These are phyloP conservation scores for Tinea trinotella DNA, from an alignment of 2,888 invertebrate genomes.

Conservation along the genomic window DNA sequence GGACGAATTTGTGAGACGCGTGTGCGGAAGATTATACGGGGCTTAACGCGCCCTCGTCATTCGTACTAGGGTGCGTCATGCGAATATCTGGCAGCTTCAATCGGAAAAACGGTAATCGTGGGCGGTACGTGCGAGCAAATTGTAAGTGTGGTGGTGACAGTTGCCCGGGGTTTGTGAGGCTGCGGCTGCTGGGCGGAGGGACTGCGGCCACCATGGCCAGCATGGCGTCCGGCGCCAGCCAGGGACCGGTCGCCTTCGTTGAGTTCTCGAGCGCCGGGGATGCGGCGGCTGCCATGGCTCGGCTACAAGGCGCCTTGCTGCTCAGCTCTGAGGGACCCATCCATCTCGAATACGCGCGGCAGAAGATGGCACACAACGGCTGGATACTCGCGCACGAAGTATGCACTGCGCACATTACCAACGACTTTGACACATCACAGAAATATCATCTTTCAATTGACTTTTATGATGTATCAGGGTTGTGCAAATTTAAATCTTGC, in stretches of 20 bases:
- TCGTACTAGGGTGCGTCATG: neutral
- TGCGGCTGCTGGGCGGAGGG: slow-evolving; percentile 94
- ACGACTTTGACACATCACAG: slow-evolving; percentile 24
- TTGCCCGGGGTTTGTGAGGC: slow-evolving; percentile 98
- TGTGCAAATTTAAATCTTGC: neutral
- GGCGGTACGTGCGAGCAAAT: slow-evolving; percentile 2
- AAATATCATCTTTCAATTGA: slow-evolving; percentile 17
- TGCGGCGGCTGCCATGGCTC: slow-evolving; percentile 93
- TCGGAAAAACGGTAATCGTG: neutral
- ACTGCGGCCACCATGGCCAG: no score
- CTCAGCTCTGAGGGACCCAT: slow-evolving; percentile 97
- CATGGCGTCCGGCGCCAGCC: slow-evolving; percentile 74
- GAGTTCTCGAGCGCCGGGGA: slow-evolving; percentile 95
- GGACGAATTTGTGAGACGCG: neutral
- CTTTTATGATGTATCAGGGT: neutral
- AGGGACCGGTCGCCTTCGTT: slow-evolving; percentile 93
- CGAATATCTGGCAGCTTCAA: slow-evolving; percentile 12
- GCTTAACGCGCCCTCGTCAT: neutral
- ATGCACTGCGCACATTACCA: slow-evolving; percentile 39
- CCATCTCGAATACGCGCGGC: slow-evolving; percentile 98
- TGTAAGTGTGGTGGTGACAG: slow-evolving; percentile 78
- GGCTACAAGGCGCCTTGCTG: slow-evolving; percentile 96
- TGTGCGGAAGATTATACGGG: neutral
- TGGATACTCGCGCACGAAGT: slow-evolving; percentile 72
- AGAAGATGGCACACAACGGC: slow-evolving; percentile 91